These are phyloP conservation scores for Arrhamphus sclerolepis DNA, from an alignment of 2,797 vertebrate genomes.

Conservation along the genomic window DNA sequence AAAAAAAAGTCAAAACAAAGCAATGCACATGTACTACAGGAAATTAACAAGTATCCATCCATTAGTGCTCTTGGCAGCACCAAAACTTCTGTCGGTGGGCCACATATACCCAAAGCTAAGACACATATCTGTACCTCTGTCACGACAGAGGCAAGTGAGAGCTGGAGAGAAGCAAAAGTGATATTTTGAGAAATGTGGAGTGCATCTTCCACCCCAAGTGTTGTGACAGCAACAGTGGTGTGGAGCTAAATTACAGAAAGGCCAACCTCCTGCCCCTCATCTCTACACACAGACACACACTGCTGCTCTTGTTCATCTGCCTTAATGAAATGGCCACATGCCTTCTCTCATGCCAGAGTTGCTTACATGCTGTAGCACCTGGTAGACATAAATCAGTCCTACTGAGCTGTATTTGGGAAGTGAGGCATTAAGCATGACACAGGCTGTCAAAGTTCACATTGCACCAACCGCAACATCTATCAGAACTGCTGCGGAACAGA, in stretches of 20 bases:
- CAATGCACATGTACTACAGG: background rate
- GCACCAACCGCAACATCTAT: conserved; percentile 81
- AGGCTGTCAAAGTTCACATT: conserved; percentile 83
- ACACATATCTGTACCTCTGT: conserved; percentile 10
- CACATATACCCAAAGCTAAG: conserved; percentile 25
- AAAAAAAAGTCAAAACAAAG: conserved; percentile 27
- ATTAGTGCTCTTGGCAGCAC: conserved; percentile 48
- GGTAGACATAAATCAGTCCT: conserved; percentile 86
- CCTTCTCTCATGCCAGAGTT: conserved; percentile 69
- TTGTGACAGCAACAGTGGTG: conserved; percentile 65
- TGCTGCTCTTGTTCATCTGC: conserved; percentile 72
- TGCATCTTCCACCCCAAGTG: conserved; percentile 57
- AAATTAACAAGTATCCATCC: conserved; percentile 32
- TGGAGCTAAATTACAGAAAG: conserved; percentile 71
- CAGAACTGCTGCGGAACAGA: conserved; percentile 76
- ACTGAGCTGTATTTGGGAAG: conserved; percentile 84
- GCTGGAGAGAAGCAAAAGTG: conserved; percentile 33
- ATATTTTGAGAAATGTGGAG: conserved; percentile 62
- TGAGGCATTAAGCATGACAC: conserved; percentile 86
- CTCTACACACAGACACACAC: conserved; percentile 59
- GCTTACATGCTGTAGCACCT: conserved; percentile 80
- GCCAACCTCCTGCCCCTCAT: conserved; percentile 66
- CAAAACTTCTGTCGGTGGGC: conserved; percentile 53
- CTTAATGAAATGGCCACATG: conserved; percentile 80
- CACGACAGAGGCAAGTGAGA: conserved; percentile 30